A percentile compares a stretch with the other conserved stretches of the same genome.
These are phyloP conservation scores for Dendrolimus pini DNA, from an alignment of 2,888 invertebrate genomes.

Conservation along the genomic window DNA sequence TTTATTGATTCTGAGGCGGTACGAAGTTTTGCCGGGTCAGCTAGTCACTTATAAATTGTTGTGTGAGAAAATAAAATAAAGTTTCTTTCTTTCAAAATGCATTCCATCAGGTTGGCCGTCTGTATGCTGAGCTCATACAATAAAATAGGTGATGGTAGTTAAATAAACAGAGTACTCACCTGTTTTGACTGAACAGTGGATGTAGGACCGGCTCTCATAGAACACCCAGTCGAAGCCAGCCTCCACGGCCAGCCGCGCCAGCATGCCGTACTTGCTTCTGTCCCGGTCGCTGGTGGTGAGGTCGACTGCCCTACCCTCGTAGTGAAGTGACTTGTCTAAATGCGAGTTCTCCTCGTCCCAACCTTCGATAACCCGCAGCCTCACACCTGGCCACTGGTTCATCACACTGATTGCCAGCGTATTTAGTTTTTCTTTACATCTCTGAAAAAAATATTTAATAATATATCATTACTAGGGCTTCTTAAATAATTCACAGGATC, in stretches of 20 bases:
- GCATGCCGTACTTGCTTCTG: constrained; percentile 95
- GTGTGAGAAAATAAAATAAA: too few relatives aligned
- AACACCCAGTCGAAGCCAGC: constrained; percentile 99
- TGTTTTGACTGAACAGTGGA: constrained; percentile 98
- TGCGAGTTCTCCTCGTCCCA: constrained; percentile 94
- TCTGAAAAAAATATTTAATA: constrained; percentile 77
- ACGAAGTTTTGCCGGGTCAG: too few relatives aligned
- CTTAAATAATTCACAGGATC: too few relatives aligned
- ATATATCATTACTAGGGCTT: too few relatives aligned
- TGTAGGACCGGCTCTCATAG: constrained; percentile 95
- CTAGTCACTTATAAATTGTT: too few relatives aligned
- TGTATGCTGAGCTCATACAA: too few relatives aligned
- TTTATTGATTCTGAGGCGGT: too few relatives aligned
- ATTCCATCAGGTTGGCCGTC: too few relatives aligned
- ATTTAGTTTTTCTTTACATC: constrained; percentile 96
- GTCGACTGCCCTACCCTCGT: constrained; percentile 97
- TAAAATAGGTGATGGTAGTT: too few relatives aligned
- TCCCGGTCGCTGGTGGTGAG: constrained; percentile 96
- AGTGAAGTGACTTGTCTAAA: constrained; percentile 90
- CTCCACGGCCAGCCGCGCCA: constrained; percentile 95
- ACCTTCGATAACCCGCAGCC: constrained; percentile 94
- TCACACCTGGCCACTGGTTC: constrained; percentile 98
- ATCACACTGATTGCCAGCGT: constrained; percentile 96
- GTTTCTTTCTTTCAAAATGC: too few relatives aligned
- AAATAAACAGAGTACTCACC: constrained; percentile 76